A percentile compares a stretch with the other conserved stretches of the same genome.
Evolutionary conservation across 2,888 invertebrate species (phyloP).

Genomic region (Protonemura montana): DNA sequence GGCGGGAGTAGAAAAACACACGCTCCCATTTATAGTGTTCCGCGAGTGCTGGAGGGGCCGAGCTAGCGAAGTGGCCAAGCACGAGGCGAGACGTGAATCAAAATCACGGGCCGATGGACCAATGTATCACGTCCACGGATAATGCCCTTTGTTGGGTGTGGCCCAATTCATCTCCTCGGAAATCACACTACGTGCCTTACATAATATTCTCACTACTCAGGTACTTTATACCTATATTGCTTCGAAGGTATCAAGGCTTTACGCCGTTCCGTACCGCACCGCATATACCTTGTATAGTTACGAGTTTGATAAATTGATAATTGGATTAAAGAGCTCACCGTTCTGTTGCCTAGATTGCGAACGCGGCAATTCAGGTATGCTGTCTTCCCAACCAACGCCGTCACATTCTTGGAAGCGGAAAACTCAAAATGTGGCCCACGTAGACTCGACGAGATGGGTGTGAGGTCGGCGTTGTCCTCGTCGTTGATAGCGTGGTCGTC

Average conservation of each 20-base stretch:
- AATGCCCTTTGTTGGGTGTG: slow-evolving; percentile 24
- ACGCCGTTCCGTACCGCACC: background rate
- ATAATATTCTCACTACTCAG: background rate
- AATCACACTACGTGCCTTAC: slow-evolving; percentile 12
- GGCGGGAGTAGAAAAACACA: background rate
- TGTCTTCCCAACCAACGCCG: slow-evolving; percentile 79
- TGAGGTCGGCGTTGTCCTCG: slow-evolving; percentile 44
- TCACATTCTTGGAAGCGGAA: slow-evolving; percentile 76
- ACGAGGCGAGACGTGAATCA: background rate
- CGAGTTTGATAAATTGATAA: slow-evolving; percentile 28
- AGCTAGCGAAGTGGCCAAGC: background rate
- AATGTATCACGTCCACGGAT: background rate
- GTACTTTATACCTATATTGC: background rate
- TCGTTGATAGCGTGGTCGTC: slow-evolving; percentile 55
- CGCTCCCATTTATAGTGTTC: background rate
- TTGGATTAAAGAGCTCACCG: slow-evolving; percentile 63
- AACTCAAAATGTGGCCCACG: slow-evolving; percentile 77
- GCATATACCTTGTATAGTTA: background rate
- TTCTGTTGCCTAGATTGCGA: slow-evolving; percentile 78
- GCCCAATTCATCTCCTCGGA: background rate
- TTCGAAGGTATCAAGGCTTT: background rate
- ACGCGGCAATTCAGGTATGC: slow-evolving; percentile 79
- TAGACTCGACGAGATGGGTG: slow-evolving; percentile 58
- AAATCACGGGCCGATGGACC: background rate
- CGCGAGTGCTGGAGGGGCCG: background rate